Percentiles rank a stretch among this genome's conserved stretches.
Conservation (phyloP, 30 jellyfish, hydroid and myxozoan genomes). For the Hydractinia symbiolongicarpus region DNA sequence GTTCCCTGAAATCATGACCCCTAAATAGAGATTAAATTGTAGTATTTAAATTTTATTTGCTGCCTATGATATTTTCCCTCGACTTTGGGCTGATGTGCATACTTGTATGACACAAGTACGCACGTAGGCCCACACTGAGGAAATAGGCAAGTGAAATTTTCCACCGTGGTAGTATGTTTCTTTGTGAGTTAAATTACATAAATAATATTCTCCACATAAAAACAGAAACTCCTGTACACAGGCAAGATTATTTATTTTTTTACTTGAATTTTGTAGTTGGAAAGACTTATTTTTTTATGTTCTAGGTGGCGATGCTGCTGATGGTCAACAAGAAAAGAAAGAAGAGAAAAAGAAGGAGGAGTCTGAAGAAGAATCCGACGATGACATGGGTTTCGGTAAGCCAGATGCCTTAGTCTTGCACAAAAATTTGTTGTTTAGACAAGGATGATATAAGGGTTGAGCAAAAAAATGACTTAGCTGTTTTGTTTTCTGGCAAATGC, state of each 20-base stretch:
- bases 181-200: too few species aligned
- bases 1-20: neutral
- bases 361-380: constrained; percentile 89
- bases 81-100: neutral
- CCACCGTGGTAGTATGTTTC: too few species aligned
- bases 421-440: too few species aligned
- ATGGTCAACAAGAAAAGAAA: constrained; percentile 41
- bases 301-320: constrained; percentile 57
- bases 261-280: neutral
- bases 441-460: too few species aligned
- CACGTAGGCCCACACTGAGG: too few species aligned
- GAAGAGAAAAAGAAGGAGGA: constrained; percentile 76
- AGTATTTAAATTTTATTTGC: neutral
- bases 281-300: neutral
- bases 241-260: neutral
- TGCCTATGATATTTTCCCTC: neutral
- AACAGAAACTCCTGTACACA: too few species aligned
- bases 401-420: neutral
- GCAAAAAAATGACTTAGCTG: too few species aligned
- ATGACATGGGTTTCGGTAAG: constrained; percentile 97
- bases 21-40: neutral
- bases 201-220: too few species aligned
- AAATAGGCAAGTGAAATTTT: too few species aligned
- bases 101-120: too few species aligned
- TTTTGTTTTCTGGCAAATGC: too few species aligned